A percentile compares a stretch with the other conserved stretches of the same genome.
Evolutionary conservation across 2,113 vertebrate genomes (phyloP).

Genomic region (Acinonyx jubatus): DNA sequence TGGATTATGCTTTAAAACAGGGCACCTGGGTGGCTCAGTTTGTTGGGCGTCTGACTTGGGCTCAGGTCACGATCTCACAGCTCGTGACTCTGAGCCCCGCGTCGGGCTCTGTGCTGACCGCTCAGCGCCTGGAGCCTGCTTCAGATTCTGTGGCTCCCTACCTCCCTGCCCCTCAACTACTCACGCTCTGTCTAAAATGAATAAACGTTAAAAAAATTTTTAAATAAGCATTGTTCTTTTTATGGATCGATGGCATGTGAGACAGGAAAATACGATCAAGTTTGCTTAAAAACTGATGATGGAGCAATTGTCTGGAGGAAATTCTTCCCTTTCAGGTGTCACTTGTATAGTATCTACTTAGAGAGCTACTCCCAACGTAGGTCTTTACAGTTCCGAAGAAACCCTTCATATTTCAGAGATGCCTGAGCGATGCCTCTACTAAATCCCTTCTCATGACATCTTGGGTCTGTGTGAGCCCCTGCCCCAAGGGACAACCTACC

Average conservation of each 20-base stretch:
- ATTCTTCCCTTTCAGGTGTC: neutral
- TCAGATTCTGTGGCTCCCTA: too few species aligned
- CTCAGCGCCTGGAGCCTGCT: too few species aligned
- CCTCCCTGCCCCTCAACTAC: too few species aligned
- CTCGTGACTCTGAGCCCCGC: too few species aligned
- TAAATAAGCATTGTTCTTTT: neutral
- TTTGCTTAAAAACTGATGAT: neutral
- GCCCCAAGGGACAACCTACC: accelerated
- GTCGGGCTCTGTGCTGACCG: too few species aligned
- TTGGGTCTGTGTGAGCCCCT: neutral
- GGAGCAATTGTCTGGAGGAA: neutral
- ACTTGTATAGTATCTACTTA: neutral
- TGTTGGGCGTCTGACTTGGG: too few species aligned
- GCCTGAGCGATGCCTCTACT: neutral
- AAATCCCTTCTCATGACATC: neutral
- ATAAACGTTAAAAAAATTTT: too few species aligned
- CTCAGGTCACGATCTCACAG: too few species aligned
- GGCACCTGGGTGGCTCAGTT: too few species aligned
- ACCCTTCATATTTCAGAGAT: neutral
- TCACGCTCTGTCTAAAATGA: too few species aligned
- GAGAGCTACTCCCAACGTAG: neutral
- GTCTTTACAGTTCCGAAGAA: neutral
- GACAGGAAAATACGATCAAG: neutral
- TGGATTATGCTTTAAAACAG: neutral
- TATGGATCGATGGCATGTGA: neutral